These are phyloP conservation scores for Panthera tigris DNA, from an alignment of 2,113 vertebrate species.

Conservation along the genomic window DNA sequence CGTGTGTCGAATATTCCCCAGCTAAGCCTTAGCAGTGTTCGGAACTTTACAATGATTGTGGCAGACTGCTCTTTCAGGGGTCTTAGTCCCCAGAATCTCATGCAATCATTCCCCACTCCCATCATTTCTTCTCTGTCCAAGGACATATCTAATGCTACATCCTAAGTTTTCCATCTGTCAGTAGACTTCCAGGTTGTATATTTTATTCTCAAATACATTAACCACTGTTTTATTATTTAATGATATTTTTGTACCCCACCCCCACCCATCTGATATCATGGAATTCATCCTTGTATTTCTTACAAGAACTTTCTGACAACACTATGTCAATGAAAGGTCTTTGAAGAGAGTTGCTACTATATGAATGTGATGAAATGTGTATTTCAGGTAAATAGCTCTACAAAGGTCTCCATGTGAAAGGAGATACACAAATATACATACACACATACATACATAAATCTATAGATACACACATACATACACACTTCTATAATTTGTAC, in stretches of 20 bases:
- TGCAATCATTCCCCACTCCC: neutral
- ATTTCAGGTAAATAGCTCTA: neutral
- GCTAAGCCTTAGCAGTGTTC: neutral
- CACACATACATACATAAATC: neutral
- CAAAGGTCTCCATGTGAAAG: neutral
- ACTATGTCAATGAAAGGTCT: neutral
- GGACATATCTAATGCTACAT: neutral
- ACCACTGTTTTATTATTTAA: constrained; percentile 17
- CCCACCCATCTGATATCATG: neutral
- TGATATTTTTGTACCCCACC: neutral
- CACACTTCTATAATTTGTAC: neutral
- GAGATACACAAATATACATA: neutral
- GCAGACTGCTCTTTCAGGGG: neutral
- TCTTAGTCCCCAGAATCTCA: neutral
- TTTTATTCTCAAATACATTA: constrained; percentile 29
- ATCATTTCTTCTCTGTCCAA: neutral
- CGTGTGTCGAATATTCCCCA: constrained; percentile 72
- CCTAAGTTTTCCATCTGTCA: neutral
- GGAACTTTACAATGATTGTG: neutral
- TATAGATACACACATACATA: neutral
- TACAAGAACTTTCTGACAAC: neutral
- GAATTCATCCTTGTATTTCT: constrained; percentile 1
- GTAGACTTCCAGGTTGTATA: neutral
- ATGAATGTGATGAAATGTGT: neutral
- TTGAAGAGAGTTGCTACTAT: neutral